Percentiles rank a stretch among this genome's conserved stretches.
Evolutionary conservation across 1,140 invertebrate genomes (phyloP).

Genomic region (Aphis craccivora): DNA sequence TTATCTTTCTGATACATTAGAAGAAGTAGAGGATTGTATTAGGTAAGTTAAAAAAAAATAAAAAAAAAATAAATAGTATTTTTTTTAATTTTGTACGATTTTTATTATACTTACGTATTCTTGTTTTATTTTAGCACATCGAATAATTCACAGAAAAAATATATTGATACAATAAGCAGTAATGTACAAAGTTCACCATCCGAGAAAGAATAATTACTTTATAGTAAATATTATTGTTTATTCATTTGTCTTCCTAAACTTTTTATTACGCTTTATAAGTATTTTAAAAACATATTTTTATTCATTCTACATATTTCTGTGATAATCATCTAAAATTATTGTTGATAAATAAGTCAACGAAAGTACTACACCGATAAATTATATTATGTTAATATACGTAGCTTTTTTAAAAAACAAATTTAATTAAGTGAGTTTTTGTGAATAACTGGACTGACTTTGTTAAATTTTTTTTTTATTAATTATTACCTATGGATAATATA

Average conservation of each 20-base stretch:
- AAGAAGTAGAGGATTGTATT: constrained; percentile 60
- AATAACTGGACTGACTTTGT: not conserved
- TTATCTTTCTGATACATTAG: constrained; percentile 62
- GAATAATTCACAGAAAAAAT: constrained; percentile 36
- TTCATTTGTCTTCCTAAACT: constrained; percentile 48
- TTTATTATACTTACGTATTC: not conserved
- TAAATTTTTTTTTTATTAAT: constrained; percentile 41
- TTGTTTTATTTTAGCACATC: constrained; percentile 18
- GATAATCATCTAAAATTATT: constrained; percentile 34
- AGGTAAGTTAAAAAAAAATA: constrained; percentile 59
- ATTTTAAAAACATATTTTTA: constrained; percentile 9
- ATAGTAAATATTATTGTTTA: not conserved
- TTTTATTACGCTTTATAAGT: constrained; percentile 39
- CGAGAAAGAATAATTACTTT: constrained; percentile 22
- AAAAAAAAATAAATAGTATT: constrained; percentile 58
- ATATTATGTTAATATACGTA: constrained; percentile 44
- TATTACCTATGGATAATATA: constrained; percentile 43
- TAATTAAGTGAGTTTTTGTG: constrained; percentile 4
- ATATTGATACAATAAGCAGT: constrained; percentile 36
- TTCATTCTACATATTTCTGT: constrained; percentile 31
- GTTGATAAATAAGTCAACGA: constrained; percentile 6
- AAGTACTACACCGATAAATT: not conserved
- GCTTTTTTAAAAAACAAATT: not conserved
- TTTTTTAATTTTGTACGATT: not conserved
- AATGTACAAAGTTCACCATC: not conserved